Conservation (phyloP, 2,888 invertebrate genomes). For the Linyphia triangularis region DNA sequence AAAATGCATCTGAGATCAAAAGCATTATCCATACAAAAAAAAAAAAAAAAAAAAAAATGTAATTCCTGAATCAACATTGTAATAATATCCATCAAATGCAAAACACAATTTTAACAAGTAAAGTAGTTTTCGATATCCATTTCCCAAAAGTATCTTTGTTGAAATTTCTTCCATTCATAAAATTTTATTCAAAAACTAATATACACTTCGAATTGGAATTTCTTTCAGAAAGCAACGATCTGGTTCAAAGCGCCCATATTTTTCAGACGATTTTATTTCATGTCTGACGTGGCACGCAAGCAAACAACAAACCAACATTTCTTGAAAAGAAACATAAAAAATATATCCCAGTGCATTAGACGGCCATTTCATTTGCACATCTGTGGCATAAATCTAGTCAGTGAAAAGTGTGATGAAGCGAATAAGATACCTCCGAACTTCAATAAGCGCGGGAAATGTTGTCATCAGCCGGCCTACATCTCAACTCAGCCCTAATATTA, state of each 20-base stretch:
- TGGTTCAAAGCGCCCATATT: conserved; percentile 1
- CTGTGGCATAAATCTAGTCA: conserved; percentile 41
- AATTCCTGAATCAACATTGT: too few species aligned
- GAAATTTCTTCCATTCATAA: neutral
- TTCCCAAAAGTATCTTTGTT: too few species aligned
- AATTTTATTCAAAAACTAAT: neutral
- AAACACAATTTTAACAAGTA: too few species aligned
- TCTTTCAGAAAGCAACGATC: conserved; percentile 14
- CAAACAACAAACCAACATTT: conserved; percentile 44
- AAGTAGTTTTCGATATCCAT: too few species aligned
- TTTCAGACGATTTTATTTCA: conserved; percentile 27
- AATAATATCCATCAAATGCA: too few species aligned
- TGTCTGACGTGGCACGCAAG: neutral
- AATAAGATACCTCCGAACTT: conserved; percentile 43
- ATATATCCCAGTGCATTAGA: conserved; percentile 10
- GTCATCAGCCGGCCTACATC: conserved; percentile 56
- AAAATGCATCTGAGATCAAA: too few species aligned
- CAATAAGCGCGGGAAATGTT: conserved; percentile 54
- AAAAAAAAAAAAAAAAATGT: too few species aligned
- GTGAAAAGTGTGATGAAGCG: conserved; percentile 46
- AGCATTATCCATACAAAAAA: too few species aligned
- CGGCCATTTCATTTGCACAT: conserved; percentile 65
- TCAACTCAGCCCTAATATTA: conserved; percentile 68
- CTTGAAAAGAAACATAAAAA: conserved; percentile 40
- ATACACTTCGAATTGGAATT: neutral